Base-by-base conservation (phyloP, 2,113 vertebrate species). In the Saccopteryx leptura region DNA sequence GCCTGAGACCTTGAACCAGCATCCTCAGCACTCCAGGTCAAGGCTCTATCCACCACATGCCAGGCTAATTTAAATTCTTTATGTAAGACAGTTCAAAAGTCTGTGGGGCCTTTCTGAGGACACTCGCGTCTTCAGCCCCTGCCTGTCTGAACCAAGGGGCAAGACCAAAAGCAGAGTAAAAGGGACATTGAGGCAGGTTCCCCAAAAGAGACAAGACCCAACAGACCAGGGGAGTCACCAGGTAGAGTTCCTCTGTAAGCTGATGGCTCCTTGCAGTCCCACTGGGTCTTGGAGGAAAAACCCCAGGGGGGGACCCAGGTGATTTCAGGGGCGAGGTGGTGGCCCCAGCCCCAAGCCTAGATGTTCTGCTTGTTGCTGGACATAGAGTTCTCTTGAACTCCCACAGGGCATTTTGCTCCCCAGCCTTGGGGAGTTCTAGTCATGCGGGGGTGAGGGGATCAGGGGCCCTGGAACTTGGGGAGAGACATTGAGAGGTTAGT, bases 111-210 rank as follows among this genome's bases (percentile, higher is more conserved):
- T 74, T 1, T 39, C 39, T 39, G 6, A 9, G 48, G 19, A 54
- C 46, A 97, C 9, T 60, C n/a, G n/a, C 95, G 96, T 95, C 92
- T 18, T 97, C 91, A 92, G 97, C 96, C 97, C 95, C 97, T 94
- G 94, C 97, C 98, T 91, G 94, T 96, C 97, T 97, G 97, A 97
- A 97, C 96, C 98, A 97, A 97, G 90, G 96, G 92, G 89, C 68
- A 93, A 97, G 96, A 97, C 97, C 95, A 4, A 95, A 71, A 28
- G 88, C 85, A 68, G 52, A 88, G 46, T 24, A 76, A 50, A 24
- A 79, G 80, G 69, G 60, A 98, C 97, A 96, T 98, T 98, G 98
- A 95, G 81, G 66, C 85, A 66, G 69, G 82, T 80, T 94, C 24
- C 46, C 52, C 68, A 66, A 92, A 96, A 96, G 97, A 97, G 92